phyloP scores from a whole-genome alignment of 2,888 invertebrate genomes.

The Trissonchulus sp. region DNA sequence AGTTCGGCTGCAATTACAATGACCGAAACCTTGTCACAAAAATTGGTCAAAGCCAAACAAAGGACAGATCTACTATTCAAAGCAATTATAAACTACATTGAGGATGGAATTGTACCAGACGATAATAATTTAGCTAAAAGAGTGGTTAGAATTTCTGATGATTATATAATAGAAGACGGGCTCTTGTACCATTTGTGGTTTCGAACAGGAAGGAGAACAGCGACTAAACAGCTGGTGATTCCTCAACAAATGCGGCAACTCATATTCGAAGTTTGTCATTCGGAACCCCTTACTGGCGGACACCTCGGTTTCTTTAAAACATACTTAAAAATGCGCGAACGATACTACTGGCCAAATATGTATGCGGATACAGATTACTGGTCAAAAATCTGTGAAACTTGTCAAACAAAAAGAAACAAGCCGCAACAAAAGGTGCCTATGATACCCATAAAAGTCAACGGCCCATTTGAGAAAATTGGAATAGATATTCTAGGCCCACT shows the following conservation, averaged over 20 bases:
- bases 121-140: no score
- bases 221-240: no score
- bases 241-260: constrained; percentile 31
- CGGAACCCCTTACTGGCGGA: constrained; percentile 32
- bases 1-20: no score
- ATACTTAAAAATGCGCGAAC: constrained; percentile 18
- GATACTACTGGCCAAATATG: constrained; percentile 34
- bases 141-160: no score
- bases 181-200: neutral
- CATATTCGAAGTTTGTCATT: constrained; percentile 35
- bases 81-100: neutral
- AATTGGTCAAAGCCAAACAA: no score
- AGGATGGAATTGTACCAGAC: neutral
- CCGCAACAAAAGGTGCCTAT: neutral
- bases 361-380: constrained; percentile 29
- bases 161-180: neutral
- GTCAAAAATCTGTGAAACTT: constrained; percentile 29
- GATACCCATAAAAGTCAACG: constrained; percentile 20
- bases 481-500: constrained; percentile 33
- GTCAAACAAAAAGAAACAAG: constrained; percentile 21
- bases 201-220: no score
- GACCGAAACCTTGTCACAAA: no score
- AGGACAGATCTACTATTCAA: no score
- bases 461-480: constrained; percentile 24
- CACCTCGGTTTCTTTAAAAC: constrained; percentile 31